A percentile compares a stretch with the other conserved stretches of the same genome.
Conservation (phyloP, 2,888 invertebrate species). For the Agrilus mali region DNA sequence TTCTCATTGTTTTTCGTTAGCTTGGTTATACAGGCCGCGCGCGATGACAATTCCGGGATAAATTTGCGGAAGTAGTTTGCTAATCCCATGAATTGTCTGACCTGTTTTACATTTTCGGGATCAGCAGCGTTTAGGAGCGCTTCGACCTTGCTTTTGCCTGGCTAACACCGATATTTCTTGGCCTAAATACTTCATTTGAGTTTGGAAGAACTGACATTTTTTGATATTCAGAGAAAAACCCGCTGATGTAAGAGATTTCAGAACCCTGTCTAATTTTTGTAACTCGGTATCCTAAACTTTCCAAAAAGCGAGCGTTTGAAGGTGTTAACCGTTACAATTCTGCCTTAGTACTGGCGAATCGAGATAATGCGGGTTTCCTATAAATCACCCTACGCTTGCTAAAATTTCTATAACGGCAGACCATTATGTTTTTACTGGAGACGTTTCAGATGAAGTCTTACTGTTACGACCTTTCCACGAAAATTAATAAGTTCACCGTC, state of each 20-base stretch:
- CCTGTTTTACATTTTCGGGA: conserved; percentile 12
- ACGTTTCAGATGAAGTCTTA: too few relatives aligned
- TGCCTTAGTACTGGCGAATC: too few relatives aligned
- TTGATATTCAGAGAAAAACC: conserved; percentile 10
- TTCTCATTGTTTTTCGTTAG: conserved; percentile 7
- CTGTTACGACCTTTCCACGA: too few relatives aligned
- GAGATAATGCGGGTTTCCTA: too few relatives aligned
- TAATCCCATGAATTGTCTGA: conserved; percentile 17
- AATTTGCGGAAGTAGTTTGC: conserved; percentile 16
- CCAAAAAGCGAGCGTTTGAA: too few relatives aligned
- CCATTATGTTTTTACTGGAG: too few relatives aligned
- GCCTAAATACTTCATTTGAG: conserved; percentile 13
- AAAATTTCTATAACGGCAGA: too few relatives aligned
- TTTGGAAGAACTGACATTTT: conserved; percentile 14
- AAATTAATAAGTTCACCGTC: too few relatives aligned
- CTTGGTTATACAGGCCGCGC: conserved; percentile 12
- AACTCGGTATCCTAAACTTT: too few relatives aligned
- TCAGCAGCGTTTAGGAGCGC: conserved; percentile 12
- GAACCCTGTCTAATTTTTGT: too few relatives aligned
- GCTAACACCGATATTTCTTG: conserved; percentile 14
- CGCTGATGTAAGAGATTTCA: neutral
- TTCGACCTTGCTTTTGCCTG: conserved; percentile 11
- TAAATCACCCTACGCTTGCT: too few relatives aligned
- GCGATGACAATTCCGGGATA: conserved; percentile 12
- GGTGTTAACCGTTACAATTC: too few relatives aligned